Base-by-base conservation (phyloP, 2,888 invertebrate genomes). In the Rotaria socialis region DNA sequence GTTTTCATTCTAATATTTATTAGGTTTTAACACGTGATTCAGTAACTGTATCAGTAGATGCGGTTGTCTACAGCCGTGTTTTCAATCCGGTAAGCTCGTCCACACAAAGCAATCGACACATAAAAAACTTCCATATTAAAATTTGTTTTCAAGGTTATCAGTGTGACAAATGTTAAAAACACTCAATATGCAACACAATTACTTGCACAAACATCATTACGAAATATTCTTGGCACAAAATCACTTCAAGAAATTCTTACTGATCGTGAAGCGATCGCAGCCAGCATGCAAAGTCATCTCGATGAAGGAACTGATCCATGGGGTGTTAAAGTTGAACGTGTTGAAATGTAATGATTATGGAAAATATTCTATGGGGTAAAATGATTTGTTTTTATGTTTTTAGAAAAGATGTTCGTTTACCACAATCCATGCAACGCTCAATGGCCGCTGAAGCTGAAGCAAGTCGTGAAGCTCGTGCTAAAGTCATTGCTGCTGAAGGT, bases 371-470 rank as follows among this genome's bases (percentile, higher is more conserved):
- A 10, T 47, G 7, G 11, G 4, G 7, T 47, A 5, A 47, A 47
- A 14, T 50, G 19, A 22, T 22, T 43, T 60, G 8, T 14, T 43
- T 47, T 52, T 4, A 50, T 55, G 1, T 43, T 22, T 85, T 10
- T 16, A 90, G 90, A 86, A 90, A 90, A 88, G 90, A 90, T 87
- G 90, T 90, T 41, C 88, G 90, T 52, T 88, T 90, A 43, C 90
- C 90, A 16, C 88, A 89, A 35, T 89, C 90, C 85, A 88, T 90
- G 86, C 90, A 90, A 88, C 89, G 90, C 88, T 90, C 90, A 1
- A 90, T 90, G 90, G 90, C 90, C 67, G 90, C 90, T 24, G 90
- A 90, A 87, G 90, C 90, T 27, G 90, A 90, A 87, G 90, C 90
- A 41, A 88, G 89, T 52, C 88, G 90, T 85, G 90, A 90, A 85